Conservation (phyloP, 1,140 invertebrate genomes). For the Diabrotica undecimpunctata region DNA sequence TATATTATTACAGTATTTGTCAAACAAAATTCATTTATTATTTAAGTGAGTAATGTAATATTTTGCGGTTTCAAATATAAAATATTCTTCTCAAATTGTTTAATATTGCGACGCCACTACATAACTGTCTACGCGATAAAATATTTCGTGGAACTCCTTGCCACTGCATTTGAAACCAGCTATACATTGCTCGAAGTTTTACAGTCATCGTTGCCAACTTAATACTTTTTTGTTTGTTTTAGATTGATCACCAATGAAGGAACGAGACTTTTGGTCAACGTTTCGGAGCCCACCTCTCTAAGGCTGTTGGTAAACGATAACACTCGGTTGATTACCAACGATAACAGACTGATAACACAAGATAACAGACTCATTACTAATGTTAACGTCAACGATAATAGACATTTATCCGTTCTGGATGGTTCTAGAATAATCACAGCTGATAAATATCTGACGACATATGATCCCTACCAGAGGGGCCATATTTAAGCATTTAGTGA, state of each 20-base stretch:
- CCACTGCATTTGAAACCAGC: no score
- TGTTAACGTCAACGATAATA: slow-evolving; percentile 35
- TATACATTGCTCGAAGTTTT: no score
- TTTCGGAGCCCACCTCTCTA: slow-evolving; percentile 33
- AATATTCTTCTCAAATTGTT: no score
- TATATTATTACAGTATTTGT: no score
- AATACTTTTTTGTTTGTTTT: neutral
- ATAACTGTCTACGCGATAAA: no score
- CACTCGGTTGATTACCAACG: slow-evolving; percentile 31
- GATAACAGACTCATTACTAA: slow-evolving; percentile 39
- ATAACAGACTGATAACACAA: slow-evolving; percentile 38
- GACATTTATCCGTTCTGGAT: slow-evolving; percentile 41
- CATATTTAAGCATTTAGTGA: slow-evolving; percentile 36
- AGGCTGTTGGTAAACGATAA: slow-evolving; percentile 41
- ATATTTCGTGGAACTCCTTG: no score
- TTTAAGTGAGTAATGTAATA: no score
- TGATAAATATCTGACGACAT: slow-evolving; percentile 45
- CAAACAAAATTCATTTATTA: no score
- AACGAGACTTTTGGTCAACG: slow-evolving; percentile 32
- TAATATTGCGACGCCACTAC: no score
- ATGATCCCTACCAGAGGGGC: slow-evolving; percentile 46
- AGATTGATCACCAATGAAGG: slow-evolving; percentile 29
- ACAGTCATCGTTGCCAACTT: no score
- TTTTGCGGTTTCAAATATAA: no score
- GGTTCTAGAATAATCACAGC: slow-evolving; percentile 37